Base-by-base conservation (phyloP, 2,113 vertebrate genomes). In the Narcine bancroftii region DNA sequence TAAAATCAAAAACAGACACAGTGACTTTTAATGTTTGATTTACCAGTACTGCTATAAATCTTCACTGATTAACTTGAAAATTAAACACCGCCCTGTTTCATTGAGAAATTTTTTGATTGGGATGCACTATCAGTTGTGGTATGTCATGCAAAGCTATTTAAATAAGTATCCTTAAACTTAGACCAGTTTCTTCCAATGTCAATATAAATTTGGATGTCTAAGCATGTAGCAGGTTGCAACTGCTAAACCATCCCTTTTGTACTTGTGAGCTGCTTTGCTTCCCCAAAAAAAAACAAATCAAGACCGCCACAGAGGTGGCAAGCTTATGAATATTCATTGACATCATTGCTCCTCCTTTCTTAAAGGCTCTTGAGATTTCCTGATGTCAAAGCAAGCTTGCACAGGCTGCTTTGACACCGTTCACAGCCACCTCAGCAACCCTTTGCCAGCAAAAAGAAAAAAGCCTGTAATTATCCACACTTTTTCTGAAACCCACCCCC, bases 301-400 rank as follows among this genome's bases (percentile, higher is more conserved):
- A 95, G 95, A 94, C 94, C 95, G 96, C 96, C 97, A 96, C 97
- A 97, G 97, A 98, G 98, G 97, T 97, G 97, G 96, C 97, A 97
- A 94, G 94, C 94, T 81, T 97, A 96, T 97, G 97, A 98, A 98
- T 98, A 98, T 98, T 97, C 97, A 98, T 98, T 95, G 95, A 93
- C 94, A 91, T 95, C 94, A 92, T 96, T 94, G 96, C 96, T 96
- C 94, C 95, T 96, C 95, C 94, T 95, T 95, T 97, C 96, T 96
- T 95, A 93, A 92, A 95, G 96, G 96, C 96, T 96, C 94, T 94
- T 94, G 94, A 94, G 94, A 94, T 95, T 96, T 95, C 95, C 96
- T 96, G 94, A 94, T 94, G 96, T 91, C 89, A 95, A 95, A 95
- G 94, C 95, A 93, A 93, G 93, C 94, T 95, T 95, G 95, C 95